A percentile compares a stretch with the other conserved stretches of the same genome.
Conservation (phyloP, 2,888 invertebrate genomes). For the Dilophus febrilis region DNA sequence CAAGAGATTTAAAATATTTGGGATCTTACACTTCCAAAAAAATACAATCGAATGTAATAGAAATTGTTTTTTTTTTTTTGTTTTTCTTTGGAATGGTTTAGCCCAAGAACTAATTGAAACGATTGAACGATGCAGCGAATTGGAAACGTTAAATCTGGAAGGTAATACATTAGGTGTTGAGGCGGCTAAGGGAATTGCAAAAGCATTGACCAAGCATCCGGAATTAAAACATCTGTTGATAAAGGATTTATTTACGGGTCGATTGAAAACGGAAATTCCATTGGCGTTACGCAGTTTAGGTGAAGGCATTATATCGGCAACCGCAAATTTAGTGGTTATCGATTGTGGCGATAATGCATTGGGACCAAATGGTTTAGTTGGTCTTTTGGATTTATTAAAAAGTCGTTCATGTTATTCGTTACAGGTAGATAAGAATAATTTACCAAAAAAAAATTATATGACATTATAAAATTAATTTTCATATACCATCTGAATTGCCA, state of each 20-base stretch:
- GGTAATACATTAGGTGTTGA: constrained; percentile 87
- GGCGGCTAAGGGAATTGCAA: constrained; percentile 71
- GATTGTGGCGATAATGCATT: constrained; percentile 96
- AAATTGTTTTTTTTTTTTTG: too few species aligned
- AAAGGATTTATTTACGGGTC: constrained; percentile 94
- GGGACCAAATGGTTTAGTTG: constrained; percentile 86
- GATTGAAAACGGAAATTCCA: constrained; percentile 91
- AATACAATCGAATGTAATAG: too few species aligned
- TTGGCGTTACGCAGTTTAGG: constrained; percentile 65
- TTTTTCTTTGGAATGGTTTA: too few species aligned
- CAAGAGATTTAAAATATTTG: too few species aligned
- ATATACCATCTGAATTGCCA: not conserved
- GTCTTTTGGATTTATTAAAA: constrained; percentile 62
- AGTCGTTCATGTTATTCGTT: constrained; percentile 74
- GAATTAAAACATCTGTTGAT: constrained; percentile 70
- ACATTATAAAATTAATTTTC: not conserved
- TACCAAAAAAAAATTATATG: not conserved
- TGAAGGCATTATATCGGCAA: constrained; percentile 61
- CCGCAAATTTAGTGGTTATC: constrained; percentile 61
- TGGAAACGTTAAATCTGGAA: constrained; percentile 65
- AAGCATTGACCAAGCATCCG: constrained; percentile 58
- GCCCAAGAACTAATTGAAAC: constrained; percentile 59
- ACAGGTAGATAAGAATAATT: constrained; percentile 25
- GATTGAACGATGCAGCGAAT: constrained; percentile 47
- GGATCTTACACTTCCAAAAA: too few species aligned